phyloP scores from a whole-genome alignment of 1,140 invertebrate genomes.

The Rhyacophila brunnea region DNA sequence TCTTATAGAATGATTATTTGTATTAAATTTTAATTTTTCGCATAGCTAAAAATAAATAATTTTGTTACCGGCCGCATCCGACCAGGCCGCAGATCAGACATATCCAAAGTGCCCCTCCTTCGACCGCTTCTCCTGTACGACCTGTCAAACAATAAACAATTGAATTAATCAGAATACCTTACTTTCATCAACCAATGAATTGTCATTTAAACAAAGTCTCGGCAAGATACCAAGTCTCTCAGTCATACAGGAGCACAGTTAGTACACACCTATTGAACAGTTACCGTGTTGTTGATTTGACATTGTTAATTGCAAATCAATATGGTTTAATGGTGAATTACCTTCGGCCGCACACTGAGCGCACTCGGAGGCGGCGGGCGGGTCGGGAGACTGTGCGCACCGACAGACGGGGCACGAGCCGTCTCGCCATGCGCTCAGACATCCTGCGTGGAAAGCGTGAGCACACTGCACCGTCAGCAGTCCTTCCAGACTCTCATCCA shows the following conservation, averaged over 20 bases:
- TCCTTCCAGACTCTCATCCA: slow-evolving; percentile 97
- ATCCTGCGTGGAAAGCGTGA: slow-evolving; percentile 95
- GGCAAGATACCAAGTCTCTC: too few relatives aligned
- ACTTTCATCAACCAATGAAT: too few relatives aligned
- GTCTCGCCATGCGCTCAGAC: slow-evolving; percentile 95
- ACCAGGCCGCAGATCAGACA: slow-evolving; percentile 98
- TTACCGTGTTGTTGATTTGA: too few relatives aligned
- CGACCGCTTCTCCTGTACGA: slow-evolving; percentile 47
- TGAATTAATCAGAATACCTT: too few relatives aligned
- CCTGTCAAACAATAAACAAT: slow-evolving; percentile 8
- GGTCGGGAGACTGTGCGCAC: slow-evolving; percentile 92
- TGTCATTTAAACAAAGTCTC: too few relatives aligned
- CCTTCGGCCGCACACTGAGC: slow-evolving; percentile 30
- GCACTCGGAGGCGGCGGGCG: slow-evolving; percentile 54
- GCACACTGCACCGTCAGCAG: slow-evolving; percentile 97
- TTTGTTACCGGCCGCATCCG: slow-evolving; percentile 79
- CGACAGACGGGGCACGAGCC: slow-evolving; percentile 79
- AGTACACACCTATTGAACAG: too few relatives aligned
- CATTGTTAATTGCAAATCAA: too few relatives aligned
- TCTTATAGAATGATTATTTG: too few relatives aligned
- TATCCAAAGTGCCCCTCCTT: slow-evolving; percentile 90
- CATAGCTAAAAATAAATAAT: too few relatives aligned
- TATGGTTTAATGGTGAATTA: background rate
- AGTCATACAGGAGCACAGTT: too few relatives aligned
- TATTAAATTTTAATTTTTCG: too few relatives aligned